phyloP scores from a whole-genome alignment of 2,113 vertebrate genomes.

The Calidris pugnax region DNA sequence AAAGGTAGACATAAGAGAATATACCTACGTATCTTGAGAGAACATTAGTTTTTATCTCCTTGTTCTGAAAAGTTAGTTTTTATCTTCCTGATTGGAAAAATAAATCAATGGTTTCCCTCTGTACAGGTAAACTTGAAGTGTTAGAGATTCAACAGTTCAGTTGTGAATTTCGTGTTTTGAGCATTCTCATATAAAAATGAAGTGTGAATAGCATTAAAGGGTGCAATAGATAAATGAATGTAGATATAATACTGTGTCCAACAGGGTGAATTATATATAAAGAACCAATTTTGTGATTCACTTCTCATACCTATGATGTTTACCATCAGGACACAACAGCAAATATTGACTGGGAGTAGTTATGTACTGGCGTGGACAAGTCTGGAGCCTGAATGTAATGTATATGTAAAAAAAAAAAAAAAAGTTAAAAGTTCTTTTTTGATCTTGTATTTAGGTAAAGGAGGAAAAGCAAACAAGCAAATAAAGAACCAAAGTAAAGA shows the following conservation, averaged over 20 bases:
- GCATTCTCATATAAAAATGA: constrained; percentile 61
- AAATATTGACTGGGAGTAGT: background rate
- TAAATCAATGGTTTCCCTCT: constrained; percentile 17
- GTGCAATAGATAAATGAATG: constrained; percentile 69
- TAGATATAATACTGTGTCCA: constrained; percentile 46
- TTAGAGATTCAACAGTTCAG: constrained; percentile 46
- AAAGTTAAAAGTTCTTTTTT: background rate
- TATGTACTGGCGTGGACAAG: background rate
- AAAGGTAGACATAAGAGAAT: background rate
- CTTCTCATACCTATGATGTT: constrained; percentile 51
- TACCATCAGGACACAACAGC: constrained; percentile 33
- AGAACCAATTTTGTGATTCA: constrained; percentile 24
- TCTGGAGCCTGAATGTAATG: background rate
- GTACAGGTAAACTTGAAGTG: constrained; percentile 13
- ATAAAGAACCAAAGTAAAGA: background rate
- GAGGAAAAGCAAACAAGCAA: background rate
- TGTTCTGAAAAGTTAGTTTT: constrained; percentile 34
- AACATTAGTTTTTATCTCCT: constrained; percentile 13
- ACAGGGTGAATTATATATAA: background rate
- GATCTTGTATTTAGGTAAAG: constrained; percentile 16
- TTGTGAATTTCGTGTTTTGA: constrained; percentile 45
- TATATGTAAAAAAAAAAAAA: background rate
- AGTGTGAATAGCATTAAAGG: constrained; percentile 57
- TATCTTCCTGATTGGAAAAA: background rate
- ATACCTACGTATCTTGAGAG: background rate